These are phyloP conservation scores for Octomys mimax DNA, from an alignment of 2,797 vertebrate genomes.

Conservation along the genomic window DNA sequence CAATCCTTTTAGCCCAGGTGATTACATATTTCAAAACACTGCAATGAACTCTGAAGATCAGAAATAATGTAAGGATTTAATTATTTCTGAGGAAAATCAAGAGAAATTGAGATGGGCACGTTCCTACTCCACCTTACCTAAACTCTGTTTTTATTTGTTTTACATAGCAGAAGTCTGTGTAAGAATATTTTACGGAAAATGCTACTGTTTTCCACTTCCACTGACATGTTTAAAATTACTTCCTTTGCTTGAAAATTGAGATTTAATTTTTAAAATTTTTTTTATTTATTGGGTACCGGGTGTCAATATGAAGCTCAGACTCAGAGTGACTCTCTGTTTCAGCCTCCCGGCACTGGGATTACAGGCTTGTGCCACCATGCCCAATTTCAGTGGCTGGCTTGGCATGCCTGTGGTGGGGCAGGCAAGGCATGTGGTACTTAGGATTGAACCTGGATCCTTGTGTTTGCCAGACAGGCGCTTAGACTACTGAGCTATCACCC, in stretches of 20 bases:
- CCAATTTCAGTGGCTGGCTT: too few relatives aligned
- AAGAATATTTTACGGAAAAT: background rate
- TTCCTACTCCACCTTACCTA: fast-evolving
- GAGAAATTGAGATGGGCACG: background rate
- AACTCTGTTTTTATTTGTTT: background rate
- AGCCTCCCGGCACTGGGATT: too few relatives aligned
- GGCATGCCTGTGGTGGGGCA: too few relatives aligned
- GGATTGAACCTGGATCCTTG: too few relatives aligned
- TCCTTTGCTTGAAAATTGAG: background rate
- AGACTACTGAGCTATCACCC: background rate
- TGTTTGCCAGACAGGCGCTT: too few relatives aligned
- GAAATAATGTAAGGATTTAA: too few relatives aligned
- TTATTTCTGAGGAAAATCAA: background rate
- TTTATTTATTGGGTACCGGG: too few relatives aligned
- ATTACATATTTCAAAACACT: background rate
- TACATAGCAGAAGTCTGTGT: background rate
- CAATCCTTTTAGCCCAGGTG: background rate
- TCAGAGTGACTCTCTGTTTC: too few relatives aligned
- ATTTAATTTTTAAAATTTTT: too few relatives aligned
- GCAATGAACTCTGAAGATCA: background rate
- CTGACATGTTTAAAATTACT: background rate
- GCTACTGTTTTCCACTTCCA: background rate
- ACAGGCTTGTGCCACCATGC: too few relatives aligned
- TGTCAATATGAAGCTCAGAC: too few relatives aligned
- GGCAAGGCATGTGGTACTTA: too few relatives aligned